Percentiles rank a stretch among this genome's conserved stretches.
phyloP scores from a whole-genome alignment of 2,797 vertebrate species.

The Scomberomorus guttatus region DNA sequence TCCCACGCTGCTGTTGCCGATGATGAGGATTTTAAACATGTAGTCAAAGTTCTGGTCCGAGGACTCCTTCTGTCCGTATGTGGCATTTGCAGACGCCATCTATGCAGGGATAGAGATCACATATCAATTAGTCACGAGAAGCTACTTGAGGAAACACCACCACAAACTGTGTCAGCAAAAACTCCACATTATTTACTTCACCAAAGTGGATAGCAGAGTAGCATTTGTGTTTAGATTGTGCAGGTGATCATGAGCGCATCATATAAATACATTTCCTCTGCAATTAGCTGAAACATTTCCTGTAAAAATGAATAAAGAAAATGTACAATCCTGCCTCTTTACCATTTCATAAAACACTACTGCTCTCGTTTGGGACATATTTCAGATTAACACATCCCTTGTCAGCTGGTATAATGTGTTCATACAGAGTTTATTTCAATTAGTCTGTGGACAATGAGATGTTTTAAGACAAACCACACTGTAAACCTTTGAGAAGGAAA shows the following conservation, averaged over 20 bases:
- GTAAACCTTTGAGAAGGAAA: neutral
- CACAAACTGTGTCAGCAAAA: neutral
- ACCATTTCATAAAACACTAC: neutral
- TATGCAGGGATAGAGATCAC: constrained; percentile 60
- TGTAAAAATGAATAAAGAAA: neutral
- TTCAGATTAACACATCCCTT: neutral
- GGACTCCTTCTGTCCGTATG: constrained; percentile 96
- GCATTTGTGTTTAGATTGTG: constrained; percentile 12
- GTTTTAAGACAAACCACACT: neutral
- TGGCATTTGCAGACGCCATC: constrained; percentile 96
- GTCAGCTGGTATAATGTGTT: neutral
- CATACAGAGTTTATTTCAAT: neutral
- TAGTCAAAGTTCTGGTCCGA: constrained; percentile 98
- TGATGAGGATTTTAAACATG: constrained; percentile 99
- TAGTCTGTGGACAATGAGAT: neutral
- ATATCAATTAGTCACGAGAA: constrained; percentile 14
- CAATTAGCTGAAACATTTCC: neutral
- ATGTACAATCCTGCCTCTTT: neutral
- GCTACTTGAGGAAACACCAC: neutral
- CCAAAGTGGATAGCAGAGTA: neutral
- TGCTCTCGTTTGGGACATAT: neutral
- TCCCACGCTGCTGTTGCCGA: constrained; percentile 98
- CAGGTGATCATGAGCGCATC: neutral
- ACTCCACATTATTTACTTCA: neutral
- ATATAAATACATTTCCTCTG: neutral